Percentiles rank a stretch among this genome's conserved stretches.
Evolutionary conservation across 2,113 vertebrate genomes (phyloP).

Genomic region (Motacilla alba): DNA sequence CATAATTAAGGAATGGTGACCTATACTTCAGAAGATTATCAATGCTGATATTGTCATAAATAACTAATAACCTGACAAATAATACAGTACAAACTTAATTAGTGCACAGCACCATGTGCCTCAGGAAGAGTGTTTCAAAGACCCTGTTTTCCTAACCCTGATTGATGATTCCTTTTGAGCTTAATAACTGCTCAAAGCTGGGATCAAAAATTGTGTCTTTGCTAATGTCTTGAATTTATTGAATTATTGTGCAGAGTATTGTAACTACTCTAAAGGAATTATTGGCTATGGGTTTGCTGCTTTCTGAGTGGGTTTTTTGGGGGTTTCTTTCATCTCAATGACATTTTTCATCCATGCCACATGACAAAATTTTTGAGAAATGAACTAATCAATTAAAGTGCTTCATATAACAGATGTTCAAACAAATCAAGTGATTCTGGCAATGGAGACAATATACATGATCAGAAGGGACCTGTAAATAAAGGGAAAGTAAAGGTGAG

Average conservation of each 20-base stretch:
- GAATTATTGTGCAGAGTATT: not conserved
- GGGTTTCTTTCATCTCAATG: not conserved
- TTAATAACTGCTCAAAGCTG: not conserved
- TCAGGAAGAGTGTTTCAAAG: not conserved
- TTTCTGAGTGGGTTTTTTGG: not conserved
- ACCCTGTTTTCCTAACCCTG: not conserved
- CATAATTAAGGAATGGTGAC: not conserved
- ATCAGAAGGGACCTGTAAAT: not conserved
- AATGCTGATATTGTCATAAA: not conserved
- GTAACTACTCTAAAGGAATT: not conserved
- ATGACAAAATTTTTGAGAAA: not conserved
- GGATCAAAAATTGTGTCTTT: not conserved
- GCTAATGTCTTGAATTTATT: not conserved
- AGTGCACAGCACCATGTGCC: not conserved
- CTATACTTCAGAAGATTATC: not conserved
- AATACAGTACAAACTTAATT: not conserved
- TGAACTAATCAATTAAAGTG: not conserved
- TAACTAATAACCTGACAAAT: not conserved
- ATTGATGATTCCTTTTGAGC: not conserved
- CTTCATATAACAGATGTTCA: not conserved
- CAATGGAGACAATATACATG: not conserved
- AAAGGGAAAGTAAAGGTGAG: not conserved
- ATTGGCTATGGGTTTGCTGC: not conserved
- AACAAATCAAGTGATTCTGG: not conserved
- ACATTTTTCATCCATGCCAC: not conserved